Base-by-base conservation (phyloP, 2,113 vertebrate species). In the Sapajus apella region DNA sequence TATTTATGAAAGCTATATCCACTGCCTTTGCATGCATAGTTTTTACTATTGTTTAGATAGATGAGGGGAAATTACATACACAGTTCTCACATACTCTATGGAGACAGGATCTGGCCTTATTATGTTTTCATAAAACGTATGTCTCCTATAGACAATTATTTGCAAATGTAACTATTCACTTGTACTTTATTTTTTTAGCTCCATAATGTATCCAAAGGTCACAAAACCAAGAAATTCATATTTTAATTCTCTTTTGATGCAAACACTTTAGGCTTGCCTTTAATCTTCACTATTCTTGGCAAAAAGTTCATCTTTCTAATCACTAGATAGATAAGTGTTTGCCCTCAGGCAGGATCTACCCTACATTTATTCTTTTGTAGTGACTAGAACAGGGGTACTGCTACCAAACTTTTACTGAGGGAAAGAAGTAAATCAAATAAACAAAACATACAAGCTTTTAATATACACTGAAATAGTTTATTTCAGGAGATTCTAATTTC, bases 21-120 rank as follows among this genome's bases (percentile, higher is more conserved):
- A 37, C 52, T 86, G 79, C 77, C 25, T 87, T 79, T 86, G 58
- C 37, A 21, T 93, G 16, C 35, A 93, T 90, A 93, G 82, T 75
- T 64, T 40, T 96, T 96, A 16, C 56, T 89, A 45, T 50, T 25
- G 13, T 83, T 95, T 93, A 93, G n/a, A 64, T 11, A 97, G 52
- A 52, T 61, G 2, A 95, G 17, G 6, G 25, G 9, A 90, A 75
- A 90, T 30, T 18, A 23, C 1, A 21, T 81, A 6, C 3, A 30
- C 37, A 66, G 8, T 68, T 35, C 23, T 72, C 55, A 58, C 6
- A 32, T 1, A 58, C 18, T 47, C 40, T 77, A 1, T 43, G 21
- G 27, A 85, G 43, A 79, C 6, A 89, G 40, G 8, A 73, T 70
- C 64, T 73, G n/a, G 23, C 20, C n/a, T 76, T 83, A 45, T 55